These are phyloP conservation scores for Gila orcuttii DNA, from an alignment of 2,113 vertebrate species.

Conservation along the genomic window DNA sequence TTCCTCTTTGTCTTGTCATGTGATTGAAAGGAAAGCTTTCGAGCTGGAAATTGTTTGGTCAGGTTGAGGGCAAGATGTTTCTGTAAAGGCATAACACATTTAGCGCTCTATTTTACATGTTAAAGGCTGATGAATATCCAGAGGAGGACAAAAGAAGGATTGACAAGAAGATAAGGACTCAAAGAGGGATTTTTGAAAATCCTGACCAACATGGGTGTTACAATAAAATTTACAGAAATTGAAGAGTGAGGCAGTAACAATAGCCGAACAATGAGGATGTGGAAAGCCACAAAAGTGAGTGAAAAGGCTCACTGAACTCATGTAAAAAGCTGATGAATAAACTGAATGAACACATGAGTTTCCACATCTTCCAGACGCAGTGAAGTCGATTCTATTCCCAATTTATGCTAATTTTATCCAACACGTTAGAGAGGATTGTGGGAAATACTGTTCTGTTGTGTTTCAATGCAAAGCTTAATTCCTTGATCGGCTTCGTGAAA, in stretches of 20 bases:
- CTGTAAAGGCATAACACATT: background rate
- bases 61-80: background rate
- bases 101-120: background rate
- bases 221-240: background rate
- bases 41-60: background rate
- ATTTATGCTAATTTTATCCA: background rate
- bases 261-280: background rate
- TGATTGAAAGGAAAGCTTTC: constrained; percentile 8
- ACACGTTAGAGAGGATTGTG: background rate
- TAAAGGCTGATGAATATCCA: constrained; percentile 1
- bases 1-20: background rate
- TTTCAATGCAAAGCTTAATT: background rate
- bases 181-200: background rate
- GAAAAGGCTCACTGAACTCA: background rate
- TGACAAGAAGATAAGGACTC: constrained; percentile 48
- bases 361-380: background rate
- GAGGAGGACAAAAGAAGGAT: constrained; percentile 49
- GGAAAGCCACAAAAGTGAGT: background rate
- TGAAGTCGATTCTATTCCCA: background rate
- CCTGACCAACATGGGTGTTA: background rate
- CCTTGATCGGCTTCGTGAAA: background rate
- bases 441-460: background rate
- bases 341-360: background rate
- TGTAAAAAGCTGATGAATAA: background rate
- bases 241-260: background rate